Conservation (phyloP, 2,888 invertebrate species). For the Gari tellinella region DNA sequence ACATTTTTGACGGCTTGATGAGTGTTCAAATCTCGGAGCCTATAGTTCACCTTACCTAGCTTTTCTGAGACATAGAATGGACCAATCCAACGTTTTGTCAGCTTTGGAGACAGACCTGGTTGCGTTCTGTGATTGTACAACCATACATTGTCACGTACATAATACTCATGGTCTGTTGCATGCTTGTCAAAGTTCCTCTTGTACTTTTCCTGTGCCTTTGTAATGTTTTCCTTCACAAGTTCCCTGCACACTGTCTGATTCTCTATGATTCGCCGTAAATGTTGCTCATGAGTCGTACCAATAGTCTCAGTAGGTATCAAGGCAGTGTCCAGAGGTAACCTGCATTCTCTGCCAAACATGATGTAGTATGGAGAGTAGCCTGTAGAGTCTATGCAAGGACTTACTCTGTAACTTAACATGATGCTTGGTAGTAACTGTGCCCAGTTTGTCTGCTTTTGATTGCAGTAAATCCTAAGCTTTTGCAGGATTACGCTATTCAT, state of each 20-base stretch:
- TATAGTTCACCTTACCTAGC: conserved; percentile 1
- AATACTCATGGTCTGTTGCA: conserved; percentile 19
- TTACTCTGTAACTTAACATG: too few relatives aligned
- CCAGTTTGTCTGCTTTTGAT: too few relatives aligned
- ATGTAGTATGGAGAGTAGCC: conserved; percentile 44
- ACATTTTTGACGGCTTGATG: conserved; percentile 20
- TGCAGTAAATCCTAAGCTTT: too few relatives aligned
- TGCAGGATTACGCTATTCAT: too few relatives aligned
- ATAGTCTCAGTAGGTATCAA: conserved; percentile 24
- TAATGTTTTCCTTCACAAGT: conserved; percentile 41
- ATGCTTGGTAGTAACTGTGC: too few relatives aligned
- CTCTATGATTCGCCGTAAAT: conserved; percentile 27
- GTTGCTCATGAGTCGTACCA: conserved; percentile 29
- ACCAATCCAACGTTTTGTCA: conserved; percentile 32
- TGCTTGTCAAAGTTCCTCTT: conserved; percentile 35
- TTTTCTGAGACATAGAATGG: conserved; percentile 38
- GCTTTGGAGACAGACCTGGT: conserved; percentile 33
- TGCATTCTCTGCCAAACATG: conserved; percentile 44
- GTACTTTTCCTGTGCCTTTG: conserved; percentile 32
- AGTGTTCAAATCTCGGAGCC: conserved; percentile 9
- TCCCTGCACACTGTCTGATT: conserved; percentile 34
- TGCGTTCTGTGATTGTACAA: conserved; percentile 23
- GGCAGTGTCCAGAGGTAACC: conserved; percentile 47
- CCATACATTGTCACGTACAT: conserved; percentile 34
- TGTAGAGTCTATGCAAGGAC: too few relatives aligned